Evolutionary conservation across 2,113 vertebrate species (phyloP).

Genomic region (Leuciscus idus): DNA sequence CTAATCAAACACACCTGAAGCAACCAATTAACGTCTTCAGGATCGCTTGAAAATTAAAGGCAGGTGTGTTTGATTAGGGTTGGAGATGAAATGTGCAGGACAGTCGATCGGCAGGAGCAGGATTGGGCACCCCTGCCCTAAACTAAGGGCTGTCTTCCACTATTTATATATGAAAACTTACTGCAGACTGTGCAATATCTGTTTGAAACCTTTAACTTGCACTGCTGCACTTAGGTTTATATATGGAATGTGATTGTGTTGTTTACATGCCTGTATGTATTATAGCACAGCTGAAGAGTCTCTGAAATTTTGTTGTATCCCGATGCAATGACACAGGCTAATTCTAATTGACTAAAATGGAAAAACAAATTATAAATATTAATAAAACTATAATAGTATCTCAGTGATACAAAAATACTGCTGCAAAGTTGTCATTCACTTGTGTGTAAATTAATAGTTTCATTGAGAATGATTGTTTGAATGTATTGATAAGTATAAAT

Average conservation of each 20-base stretch:
- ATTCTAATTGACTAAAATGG: not conserved
- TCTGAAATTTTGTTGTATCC: not conserved
- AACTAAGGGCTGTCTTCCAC: not conserved
- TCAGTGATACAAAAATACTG: not conserved
- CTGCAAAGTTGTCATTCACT: not conserved
- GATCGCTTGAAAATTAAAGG: too few species aligned
- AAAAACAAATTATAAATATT: not conserved
- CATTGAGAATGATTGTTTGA: not conserved
- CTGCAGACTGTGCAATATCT: not conserved
- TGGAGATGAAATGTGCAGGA: too few species aligned
- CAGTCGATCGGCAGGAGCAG: too few species aligned
- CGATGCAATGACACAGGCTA: not conserved
- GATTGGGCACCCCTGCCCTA: too few species aligned
- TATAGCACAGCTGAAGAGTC: not conserved
- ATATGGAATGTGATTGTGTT: too few species aligned
- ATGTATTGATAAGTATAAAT: too few species aligned
- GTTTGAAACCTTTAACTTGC: not conserved
- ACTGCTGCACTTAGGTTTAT: too few species aligned
- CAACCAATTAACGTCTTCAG: too few species aligned
- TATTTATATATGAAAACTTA: not conserved
- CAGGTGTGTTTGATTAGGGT: too few species aligned
- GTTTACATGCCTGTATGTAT: too few species aligned
- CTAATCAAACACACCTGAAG: too few species aligned
- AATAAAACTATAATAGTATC: not conserved
- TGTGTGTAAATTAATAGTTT: not conserved